A percentile compares a stretch with the other conserved stretches of the same genome.
These are phyloP conservation scores for Oscheius myriophilus DNA, from an alignment of 2,888 invertebrate genomes.

Conservation along the genomic window DNA sequence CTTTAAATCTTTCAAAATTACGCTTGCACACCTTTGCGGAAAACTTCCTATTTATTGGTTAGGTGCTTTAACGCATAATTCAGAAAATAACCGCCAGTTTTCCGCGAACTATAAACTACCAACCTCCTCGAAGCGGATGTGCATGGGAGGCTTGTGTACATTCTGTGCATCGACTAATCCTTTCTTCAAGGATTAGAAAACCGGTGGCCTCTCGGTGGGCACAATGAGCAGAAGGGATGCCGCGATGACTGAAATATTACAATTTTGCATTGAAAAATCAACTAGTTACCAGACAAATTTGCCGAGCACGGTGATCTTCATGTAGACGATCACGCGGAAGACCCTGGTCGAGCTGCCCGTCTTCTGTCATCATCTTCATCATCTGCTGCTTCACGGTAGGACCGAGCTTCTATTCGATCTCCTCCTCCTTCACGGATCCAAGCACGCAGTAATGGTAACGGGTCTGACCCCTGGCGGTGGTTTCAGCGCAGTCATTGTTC, in stretches of 20 bases:
- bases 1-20: too few species aligned
- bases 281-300: constrained; percentile 83
- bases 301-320: constrained; percentile 93
- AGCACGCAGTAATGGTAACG: constrained; percentile 94
- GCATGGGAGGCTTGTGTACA: constrained; percentile 97
- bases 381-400: constrained; percentile 90
- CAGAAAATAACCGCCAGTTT: too few species aligned
- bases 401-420: constrained; percentile 88
- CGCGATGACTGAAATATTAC: constrained; percentile 71
- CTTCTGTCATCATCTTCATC: constrained; percentile 92
- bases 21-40: too few species aligned
- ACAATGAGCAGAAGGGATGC: constrained; percentile 88
- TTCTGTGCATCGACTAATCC: too few species aligned
- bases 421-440: constrained; percentile 92
- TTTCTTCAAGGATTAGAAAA: constrained; percentile 94
- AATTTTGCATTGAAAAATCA: neutral
- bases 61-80: too few species aligned
- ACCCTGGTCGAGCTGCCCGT: constrained; percentile 90
- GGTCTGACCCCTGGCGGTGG: constrained; percentile 98
- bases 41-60: too few species aligned
- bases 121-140: constrained; percentile 91
- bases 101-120: too few species aligned
- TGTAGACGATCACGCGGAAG: constrained; percentile 92
- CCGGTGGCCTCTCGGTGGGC: constrained; percentile 98
- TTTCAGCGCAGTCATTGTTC: constrained; percentile 97